These are phyloP conservation scores for Prinia subflava DNA, from an alignment of 2,113 vertebrate genomes.

Conservation along the genomic window DNA sequence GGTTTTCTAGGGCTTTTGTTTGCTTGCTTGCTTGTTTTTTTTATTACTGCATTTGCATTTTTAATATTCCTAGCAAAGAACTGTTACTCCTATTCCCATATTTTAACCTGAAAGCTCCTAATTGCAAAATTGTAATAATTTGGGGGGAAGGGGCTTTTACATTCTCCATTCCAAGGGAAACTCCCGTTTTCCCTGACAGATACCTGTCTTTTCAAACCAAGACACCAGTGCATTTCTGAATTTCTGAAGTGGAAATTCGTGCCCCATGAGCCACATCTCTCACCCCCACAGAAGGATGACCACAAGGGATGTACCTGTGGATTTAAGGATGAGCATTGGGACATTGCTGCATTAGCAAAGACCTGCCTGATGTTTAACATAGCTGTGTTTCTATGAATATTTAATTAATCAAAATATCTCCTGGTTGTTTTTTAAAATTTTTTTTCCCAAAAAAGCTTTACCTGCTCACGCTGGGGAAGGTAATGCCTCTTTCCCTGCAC, in stretches of 20 bases:
- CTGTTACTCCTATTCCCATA: too few relatives aligned
- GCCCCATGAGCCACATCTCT: not conserved
- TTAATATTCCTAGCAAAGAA: too few relatives aligned
- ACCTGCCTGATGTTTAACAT: not conserved
- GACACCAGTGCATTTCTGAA: not conserved
- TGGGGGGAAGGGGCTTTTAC: too few relatives aligned
- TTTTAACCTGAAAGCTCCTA: too few relatives aligned
- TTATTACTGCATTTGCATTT: too few relatives aligned
- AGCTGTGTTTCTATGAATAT: not conserved
- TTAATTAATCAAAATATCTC: not conserved
- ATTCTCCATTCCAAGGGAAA: too few relatives aligned
- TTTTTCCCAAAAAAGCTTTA: not conserved
- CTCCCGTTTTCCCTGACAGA: too few relatives aligned
- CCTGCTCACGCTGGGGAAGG: rapidly evolving
- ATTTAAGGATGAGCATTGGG: not conserved
- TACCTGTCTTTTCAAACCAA: too few relatives aligned
- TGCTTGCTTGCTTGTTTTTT: too few relatives aligned
- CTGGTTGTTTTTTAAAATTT: not conserved
- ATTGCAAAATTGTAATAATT: too few relatives aligned
- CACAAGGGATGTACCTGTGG: not conserved
- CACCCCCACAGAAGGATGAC: not conserved
- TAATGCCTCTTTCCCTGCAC: not conserved
- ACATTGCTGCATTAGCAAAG: not conserved
- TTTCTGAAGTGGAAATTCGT: not conserved
- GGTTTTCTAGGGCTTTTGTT: too few relatives aligned